Evolutionary conservation across 2,113 vertebrate species (phyloP).

Genomic region (Salvelinus namaycush): DNA sequence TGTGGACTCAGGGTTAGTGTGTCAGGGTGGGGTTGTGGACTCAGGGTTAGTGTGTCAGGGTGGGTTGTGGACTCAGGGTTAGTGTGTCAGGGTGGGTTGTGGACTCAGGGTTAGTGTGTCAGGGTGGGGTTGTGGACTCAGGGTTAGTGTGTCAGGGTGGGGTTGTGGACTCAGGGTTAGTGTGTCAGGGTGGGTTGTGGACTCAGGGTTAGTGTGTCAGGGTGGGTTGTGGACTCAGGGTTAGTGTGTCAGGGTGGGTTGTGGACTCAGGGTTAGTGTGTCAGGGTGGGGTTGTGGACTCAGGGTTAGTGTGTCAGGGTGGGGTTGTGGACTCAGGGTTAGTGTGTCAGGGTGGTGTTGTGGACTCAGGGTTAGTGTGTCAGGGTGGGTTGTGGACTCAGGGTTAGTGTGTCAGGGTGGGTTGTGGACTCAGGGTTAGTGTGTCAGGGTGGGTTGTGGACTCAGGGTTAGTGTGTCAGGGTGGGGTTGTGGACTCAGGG

Average conservation of each 20-base stretch:
- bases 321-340: background rate
- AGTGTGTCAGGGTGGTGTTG: background rate
- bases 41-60: no score
- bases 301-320: no score
- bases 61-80: constrained; percentile 1
- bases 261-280: background rate
- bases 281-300: background rate
- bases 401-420: no score
- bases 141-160: no score
- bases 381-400: constrained; percentile 1
- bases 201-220: no score
- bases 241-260: constrained; percentile 14
- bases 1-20: background rate
- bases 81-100: background rate
- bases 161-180: no score
- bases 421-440: no score
- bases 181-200: constrained; percentile 8
- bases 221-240: background rate
- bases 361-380: no score
- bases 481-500: background rate
- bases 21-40: background rate
- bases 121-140: constrained; percentile 3
- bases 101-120: no score
- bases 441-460: constrained; percentile 6
- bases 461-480: no score